Conservation (phyloP, 2,113 vertebrate species). For the Sus scrofa region T2T-Sscrofa CM000827.6:97017501-97018000, state of each 20-base stretch:
- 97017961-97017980: background rate
- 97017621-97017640: background rate
- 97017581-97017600: background rate
- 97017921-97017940: background rate
- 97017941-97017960: background rate
- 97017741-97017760: background rate
- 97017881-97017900: background rate
- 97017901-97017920: background rate
- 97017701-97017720: background rate
- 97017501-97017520: background rate
- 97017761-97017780: background rate
- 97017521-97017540: background rate
- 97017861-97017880: slow-evolving; percentile 38
- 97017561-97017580: slow-evolving; percentile 11
- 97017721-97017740: background rate
- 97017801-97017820: background rate
- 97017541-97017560: background rate
- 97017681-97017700: background rate
- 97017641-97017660: background rate
- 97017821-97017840: background rate
- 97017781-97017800: background rate
- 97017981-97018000: background rate
- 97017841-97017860: background rate
- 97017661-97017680: background rate
- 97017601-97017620: slow-evolving; percentile 44